Percentiles rank a stretch among this genome's conserved stretches.
phyloP scores from a whole-genome alignment of 2,888 invertebrate species.

The Lamellibrachia satsuma region DNA sequence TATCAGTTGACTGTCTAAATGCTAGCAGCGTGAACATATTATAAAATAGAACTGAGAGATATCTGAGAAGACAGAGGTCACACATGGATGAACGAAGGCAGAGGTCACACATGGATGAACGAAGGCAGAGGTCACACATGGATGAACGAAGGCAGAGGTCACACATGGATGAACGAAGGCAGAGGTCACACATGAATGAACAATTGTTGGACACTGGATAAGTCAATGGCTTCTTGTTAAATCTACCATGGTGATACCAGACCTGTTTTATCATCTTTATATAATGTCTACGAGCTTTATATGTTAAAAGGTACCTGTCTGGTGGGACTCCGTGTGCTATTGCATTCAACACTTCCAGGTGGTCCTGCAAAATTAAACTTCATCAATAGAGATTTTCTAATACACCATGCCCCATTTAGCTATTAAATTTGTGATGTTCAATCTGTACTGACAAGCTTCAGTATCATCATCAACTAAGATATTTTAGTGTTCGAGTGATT shows the following conservation, averaged over 20 bases:
- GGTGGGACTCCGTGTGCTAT: conserved; percentile 33
- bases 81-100: too few relatives aligned
- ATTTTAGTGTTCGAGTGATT: too few relatives aligned
- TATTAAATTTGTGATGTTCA: neutral
- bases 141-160: too few relatives aligned
- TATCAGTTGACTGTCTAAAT: too few relatives aligned
- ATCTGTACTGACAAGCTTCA: neutral
- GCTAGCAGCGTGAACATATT: too few relatives aligned
- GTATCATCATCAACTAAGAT: neutral
- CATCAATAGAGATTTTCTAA: neutral
- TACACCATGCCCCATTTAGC: neutral
- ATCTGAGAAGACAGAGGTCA: too few relatives aligned
- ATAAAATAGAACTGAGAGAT: too few relatives aligned
- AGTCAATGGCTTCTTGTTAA: neutral
- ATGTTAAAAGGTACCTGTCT: conserved; percentile 34
- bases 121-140: too few relatives aligned
- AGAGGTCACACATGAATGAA: neutral
- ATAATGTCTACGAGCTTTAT: neutral
- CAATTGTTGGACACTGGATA: neutral
- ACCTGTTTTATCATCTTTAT: neutral
- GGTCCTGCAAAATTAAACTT: conserved; percentile 47
- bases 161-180: too few relatives aligned
- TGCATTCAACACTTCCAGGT: conserved; percentile 37
- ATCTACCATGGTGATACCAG: neutral
- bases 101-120: too few relatives aligned